phyloP scores from a whole-genome alignment of 2,113 vertebrate species.

The Brachirus orientalis region DNA sequence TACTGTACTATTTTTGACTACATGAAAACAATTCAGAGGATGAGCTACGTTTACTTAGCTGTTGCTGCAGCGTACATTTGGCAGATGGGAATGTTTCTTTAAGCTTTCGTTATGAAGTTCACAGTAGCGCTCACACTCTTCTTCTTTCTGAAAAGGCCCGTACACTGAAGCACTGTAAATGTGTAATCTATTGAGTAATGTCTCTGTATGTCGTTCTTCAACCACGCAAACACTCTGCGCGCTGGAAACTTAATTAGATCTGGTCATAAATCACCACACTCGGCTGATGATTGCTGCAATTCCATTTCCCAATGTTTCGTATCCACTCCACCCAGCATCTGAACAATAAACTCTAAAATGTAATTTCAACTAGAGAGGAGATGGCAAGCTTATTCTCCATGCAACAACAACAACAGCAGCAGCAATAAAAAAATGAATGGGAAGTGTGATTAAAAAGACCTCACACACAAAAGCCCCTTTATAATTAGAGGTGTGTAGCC shows the following conservation, averaged over 20 bases:
- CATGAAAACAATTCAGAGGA: conserved; percentile 1
- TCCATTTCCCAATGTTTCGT: conserved; percentile 2
- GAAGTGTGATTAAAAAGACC: background rate
- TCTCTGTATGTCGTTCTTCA: conserved; percentile 17
- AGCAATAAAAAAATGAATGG: background rate
- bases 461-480: background rate
- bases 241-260: conserved; percentile 24
- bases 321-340: conserved; percentile 3
- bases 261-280: conserved; percentile 18
- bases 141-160: conserved; percentile 4
- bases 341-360: background rate
- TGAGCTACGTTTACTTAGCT: conserved; percentile 24
- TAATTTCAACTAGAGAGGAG: conserved; percentile 7
- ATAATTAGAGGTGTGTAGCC: background rate
- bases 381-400: background rate
- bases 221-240: background rate
- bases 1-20: too few relatives aligned
- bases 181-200: background rate
- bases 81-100: conserved; percentile 43
- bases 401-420: conserved; percentile 7
- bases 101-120: conserved; percentile 46
- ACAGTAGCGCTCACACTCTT: conserved; percentile 27
- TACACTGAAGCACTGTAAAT: background rate
- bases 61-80: conserved; percentile 26
- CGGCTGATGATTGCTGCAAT: background rate